Conservation (phyloP, 1,140 invertebrate genomes). For the Thalassaphorura encarpata region DNA sequence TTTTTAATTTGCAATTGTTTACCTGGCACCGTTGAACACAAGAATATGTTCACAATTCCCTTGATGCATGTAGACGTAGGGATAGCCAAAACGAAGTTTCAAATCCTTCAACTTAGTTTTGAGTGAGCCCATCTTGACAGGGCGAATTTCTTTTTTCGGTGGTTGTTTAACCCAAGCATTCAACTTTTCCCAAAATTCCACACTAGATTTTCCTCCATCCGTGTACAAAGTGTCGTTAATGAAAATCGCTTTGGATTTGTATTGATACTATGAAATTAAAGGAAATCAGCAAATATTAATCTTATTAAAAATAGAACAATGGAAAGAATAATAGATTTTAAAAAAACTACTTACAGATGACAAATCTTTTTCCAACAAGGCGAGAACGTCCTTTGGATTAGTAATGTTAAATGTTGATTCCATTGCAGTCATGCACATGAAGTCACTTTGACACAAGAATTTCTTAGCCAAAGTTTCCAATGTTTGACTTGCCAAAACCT, state of each 20-base stretch:
- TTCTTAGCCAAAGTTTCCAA: constrained; percentile 54
- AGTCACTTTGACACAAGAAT: constrained; percentile 56
- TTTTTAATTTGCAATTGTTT: constrained; percentile 44
- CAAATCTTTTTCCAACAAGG: constrained; percentile 53
- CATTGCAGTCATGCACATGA: constrained; percentile 33
- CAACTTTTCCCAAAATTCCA: not conserved
- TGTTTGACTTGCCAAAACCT: constrained; percentile 51
- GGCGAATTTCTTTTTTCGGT: not conserved
- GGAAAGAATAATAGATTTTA: not conserved
- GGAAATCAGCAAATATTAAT: constrained; percentile 2
- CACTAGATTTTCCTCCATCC: not conserved
- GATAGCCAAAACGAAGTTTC: constrained; percentile 51
- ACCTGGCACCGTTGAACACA: constrained; percentile 59
- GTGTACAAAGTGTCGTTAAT: constrained; percentile 16
- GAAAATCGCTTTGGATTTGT: constrained; percentile 1
- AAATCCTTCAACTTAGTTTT: constrained; percentile 12
- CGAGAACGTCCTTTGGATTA: constrained; percentile 50
- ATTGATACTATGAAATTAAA: no score
- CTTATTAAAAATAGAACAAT: not conserved
- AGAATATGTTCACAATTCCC: constrained; percentile 80
- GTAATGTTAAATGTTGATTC: constrained; percentile 1
- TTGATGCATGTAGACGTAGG: constrained; percentile 75
- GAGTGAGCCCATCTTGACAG: not conserved
- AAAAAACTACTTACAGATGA: constrained; percentile 46
- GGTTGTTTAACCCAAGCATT: not conserved